Conservation (phyloP, 2,797 vertebrate genomes). For the Emys orbicularis region DNA sequence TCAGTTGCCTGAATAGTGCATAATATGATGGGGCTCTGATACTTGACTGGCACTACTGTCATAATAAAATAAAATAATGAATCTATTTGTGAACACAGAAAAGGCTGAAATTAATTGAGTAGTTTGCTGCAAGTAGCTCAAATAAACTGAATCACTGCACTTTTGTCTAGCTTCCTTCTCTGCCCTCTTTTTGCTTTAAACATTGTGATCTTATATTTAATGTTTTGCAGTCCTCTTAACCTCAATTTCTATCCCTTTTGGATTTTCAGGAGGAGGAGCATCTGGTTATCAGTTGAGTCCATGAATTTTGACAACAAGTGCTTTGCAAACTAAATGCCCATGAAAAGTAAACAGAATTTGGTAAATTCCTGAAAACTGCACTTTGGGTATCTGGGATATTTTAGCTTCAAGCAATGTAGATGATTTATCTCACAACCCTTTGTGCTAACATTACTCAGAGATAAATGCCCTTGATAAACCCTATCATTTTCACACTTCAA, state of each 20-base stretch:
- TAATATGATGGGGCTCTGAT: not conserved
- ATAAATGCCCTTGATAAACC: slow-evolving; percentile 71
- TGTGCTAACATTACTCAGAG: slow-evolving; percentile 53
- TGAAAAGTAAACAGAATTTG: not conserved
- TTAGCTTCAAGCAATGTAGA: not conserved
- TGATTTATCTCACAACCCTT: slow-evolving; percentile 41
- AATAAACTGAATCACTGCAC: not conserved
- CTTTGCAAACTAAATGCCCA: not conserved
- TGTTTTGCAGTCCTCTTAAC: not conserved
- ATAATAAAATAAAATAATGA: not conserved
- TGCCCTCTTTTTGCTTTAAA: not conserved
- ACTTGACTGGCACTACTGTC: not conserved
- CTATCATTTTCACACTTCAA: slow-evolving; percentile 61
- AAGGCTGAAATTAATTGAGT: not conserved
- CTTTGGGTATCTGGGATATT: slow-evolving; percentile 25
- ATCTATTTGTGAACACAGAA: not conserved
- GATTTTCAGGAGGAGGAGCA: not conserved
- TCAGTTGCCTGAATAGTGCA: not conserved
- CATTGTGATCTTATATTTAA: not conserved
- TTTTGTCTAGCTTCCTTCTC: not conserved
- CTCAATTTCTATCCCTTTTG: not conserved
- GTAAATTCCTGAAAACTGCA: slow-evolving; percentile 23
- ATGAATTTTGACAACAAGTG: not conserved
- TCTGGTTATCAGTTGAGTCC: not conserved
- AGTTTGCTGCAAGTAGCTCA: not conserved